phyloP scores from a whole-genome alignment of 2,113 vertebrate species.

The Pongo pygmaeus region DNA sequence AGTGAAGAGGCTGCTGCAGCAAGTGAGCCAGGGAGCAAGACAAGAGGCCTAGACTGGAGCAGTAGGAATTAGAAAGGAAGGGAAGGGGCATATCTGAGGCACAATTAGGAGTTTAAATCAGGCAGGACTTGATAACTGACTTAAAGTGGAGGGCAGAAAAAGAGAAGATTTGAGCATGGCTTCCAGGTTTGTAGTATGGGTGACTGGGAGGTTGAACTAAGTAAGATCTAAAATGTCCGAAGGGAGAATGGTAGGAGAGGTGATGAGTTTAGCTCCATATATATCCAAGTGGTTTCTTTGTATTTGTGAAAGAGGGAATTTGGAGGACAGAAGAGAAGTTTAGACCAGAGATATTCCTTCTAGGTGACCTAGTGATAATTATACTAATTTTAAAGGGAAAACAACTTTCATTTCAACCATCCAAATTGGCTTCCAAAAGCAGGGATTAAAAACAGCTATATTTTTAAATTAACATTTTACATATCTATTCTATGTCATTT shows the following conservation, averaged over 20 bases:
- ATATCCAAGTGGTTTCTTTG: not conserved
- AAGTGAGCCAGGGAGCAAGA: not conserved
- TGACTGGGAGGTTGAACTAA: not conserved
- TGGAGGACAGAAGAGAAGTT: not conserved
- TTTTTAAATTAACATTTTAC: conserved; percentile 9
- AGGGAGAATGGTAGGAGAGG: not conserved
- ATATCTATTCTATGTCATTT: not conserved
- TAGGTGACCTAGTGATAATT: not conserved
- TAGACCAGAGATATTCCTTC: conserved; percentile 16
- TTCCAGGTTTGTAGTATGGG: not conserved
- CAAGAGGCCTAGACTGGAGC: not conserved
- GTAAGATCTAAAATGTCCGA: not conserved
- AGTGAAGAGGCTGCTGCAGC: not conserved
- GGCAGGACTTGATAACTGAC: not conserved
- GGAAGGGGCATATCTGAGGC: not conserved
- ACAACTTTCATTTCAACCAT: conserved; percentile 40
- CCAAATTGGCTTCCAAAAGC: conserved; percentile 14
- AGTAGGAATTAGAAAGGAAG: not conserved
- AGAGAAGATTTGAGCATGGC: not conserved
- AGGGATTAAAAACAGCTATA: not conserved
- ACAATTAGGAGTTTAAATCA: not conserved
- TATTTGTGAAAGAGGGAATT: not conserved
- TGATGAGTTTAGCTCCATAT: not conserved
- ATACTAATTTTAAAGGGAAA: conserved; percentile 45
- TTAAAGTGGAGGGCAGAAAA: not conserved